phyloP scores from a whole-genome alignment of 2,113 vertebrate genomes.

The Pterophyllum scalare region DNA sequence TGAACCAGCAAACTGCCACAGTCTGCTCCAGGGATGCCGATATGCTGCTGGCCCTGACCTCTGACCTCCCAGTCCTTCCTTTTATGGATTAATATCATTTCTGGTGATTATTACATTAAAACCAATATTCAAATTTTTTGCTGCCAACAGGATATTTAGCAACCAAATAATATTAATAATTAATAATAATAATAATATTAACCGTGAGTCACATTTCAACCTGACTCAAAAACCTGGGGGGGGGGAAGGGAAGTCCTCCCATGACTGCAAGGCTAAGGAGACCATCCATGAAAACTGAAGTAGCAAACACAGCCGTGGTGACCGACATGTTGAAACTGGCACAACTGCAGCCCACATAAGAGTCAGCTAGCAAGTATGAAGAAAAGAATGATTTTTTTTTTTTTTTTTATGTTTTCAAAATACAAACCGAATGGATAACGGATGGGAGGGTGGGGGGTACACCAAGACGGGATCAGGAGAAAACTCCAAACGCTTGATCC shows the following conservation, averaged over 20 bases:
- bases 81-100: not conserved
- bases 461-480: not conserved
- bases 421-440: not conserved
- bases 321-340: slow-evolving; percentile 57
- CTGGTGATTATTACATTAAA: not conserved
- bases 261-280: slow-evolving; percentile 21
- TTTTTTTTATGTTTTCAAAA: not conserved
- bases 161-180: not conserved
- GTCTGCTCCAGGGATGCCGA: slow-evolving; percentile 39
- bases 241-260: not conserved
- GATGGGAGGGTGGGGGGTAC: too few species aligned
- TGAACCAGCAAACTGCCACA: not conserved
- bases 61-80: slow-evolving; percentile 28
- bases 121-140: not conserved
- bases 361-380: not conserved
- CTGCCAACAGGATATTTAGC: not conserved
- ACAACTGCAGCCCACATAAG: slow-evolving; percentile 26
- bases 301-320: not conserved
- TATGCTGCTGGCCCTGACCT: slow-evolving; percentile 52
- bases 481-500: slow-evolving; percentile 54
- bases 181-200: not conserved
- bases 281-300: slow-evolving; percentile 31
- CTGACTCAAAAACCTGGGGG: not conserved
- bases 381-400: not conserved
- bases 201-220: not conserved